Conservation (phyloP, 2,888 invertebrate genomes). For the Formica aserva region DNA sequence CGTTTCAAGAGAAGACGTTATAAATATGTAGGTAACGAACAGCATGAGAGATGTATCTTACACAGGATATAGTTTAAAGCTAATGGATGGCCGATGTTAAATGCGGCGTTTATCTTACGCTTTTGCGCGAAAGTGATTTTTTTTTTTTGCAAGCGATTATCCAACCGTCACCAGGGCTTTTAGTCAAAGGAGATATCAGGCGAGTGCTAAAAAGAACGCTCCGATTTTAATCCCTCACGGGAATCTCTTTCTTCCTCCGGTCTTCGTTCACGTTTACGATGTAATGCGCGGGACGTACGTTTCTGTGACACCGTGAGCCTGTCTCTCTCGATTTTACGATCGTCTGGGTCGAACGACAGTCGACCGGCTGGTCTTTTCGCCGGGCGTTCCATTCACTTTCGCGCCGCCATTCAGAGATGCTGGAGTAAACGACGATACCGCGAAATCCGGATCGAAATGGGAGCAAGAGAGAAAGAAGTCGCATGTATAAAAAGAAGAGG, state of each 20-base stretch:
- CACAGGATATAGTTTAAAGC: not conserved
- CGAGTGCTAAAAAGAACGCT: not conserved
- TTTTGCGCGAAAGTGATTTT: conserved; percentile 8
- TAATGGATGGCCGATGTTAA: conserved; percentile 44
- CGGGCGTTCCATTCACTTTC: conserved; percentile 78
- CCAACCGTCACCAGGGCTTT: conserved; percentile 28
- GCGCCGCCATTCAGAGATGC: conserved; percentile 79
- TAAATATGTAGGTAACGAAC: not conserved
- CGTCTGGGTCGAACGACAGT: conserved; percentile 42
- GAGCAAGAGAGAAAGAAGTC: conserved; percentile 6
- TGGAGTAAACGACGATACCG: conserved; percentile 48
- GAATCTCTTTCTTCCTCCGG: not conserved
- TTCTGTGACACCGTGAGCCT: conserved; percentile 51
- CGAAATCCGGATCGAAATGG: conserved; percentile 63
- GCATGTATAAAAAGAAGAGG: conserved; percentile 7
- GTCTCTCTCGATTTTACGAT: conserved; percentile 66
- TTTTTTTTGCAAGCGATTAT: conserved; percentile 30
- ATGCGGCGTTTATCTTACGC: not conserved
- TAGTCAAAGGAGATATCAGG: conserved; percentile 20
- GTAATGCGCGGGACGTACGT: conserved; percentile 50
- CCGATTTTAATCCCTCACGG: conserved; percentile 30
- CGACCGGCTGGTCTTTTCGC: conserved; percentile 53
- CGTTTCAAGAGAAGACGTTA: not conserved
- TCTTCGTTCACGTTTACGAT: not conserved
- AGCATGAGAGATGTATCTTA: not conserved